Evolutionary conservation across 1,140 invertebrate genomes (phyloP).

Genomic region (Nasonia longicornis): DNA sequence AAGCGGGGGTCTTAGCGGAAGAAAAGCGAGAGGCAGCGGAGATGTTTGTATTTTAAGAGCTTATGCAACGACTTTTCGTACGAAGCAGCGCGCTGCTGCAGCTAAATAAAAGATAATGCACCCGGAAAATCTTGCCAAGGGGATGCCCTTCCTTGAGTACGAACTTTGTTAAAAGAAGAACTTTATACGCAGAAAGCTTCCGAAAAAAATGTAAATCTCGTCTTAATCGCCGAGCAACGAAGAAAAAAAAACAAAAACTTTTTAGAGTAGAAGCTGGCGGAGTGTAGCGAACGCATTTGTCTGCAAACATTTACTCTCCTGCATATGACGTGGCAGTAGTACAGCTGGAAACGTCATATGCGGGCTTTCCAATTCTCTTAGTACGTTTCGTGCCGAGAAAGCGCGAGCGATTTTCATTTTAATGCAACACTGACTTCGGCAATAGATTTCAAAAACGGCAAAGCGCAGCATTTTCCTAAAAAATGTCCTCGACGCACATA

Average conservation of each 20-base stretch:
- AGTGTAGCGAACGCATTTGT: neutral
- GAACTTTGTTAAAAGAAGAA: neutral
- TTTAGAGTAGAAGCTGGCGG: neutral
- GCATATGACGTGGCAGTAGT: no score
- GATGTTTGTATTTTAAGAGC: neutral
- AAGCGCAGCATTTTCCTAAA: no score
- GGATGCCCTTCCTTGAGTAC: neutral
- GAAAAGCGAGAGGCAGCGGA: neutral
- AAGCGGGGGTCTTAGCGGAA: neutral
- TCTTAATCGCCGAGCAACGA: neutral
- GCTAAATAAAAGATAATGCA: constrained; percentile 6
- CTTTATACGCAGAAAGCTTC: neutral
- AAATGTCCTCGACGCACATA: no score
- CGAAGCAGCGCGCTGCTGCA: neutral
- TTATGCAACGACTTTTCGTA: neutral
- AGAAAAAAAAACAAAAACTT: neutral
- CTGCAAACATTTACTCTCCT: no score
- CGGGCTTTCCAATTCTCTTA: neutral
- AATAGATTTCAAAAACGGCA: no score
- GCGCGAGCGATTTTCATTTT: neutral
- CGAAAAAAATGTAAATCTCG: neutral
- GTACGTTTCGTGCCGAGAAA: neutral
- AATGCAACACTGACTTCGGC: neutral
- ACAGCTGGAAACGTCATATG: no score
- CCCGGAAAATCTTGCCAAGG: neutral